phyloP scores from a whole-genome alignment of 1,140 invertebrate genomes.

The Macrosteles quadrilineatus region DNA sequence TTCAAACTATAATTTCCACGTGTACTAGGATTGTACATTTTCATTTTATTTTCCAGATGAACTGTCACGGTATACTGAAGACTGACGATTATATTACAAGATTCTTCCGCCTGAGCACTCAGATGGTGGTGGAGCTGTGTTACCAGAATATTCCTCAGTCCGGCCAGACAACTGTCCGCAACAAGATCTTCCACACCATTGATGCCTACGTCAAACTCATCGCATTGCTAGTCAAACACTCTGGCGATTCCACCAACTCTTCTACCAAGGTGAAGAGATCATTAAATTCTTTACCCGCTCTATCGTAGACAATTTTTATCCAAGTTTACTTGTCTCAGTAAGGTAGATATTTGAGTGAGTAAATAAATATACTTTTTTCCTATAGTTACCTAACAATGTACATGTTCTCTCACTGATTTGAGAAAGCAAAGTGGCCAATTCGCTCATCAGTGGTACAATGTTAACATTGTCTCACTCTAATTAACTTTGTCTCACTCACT shows the following conservation, averaged over 20 bases:
- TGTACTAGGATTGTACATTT: too few species aligned
- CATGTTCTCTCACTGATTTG: too few species aligned
- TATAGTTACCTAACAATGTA: too few species aligned
- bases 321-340: conserved; percentile 96
- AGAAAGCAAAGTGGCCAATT: too few species aligned
- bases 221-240: conserved; percentile 94
- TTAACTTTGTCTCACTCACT: too few species aligned
- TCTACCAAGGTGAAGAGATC: conserved; percentile 79
- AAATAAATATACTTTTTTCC: too few species aligned
- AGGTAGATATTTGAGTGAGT: too few species aligned
- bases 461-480: too few species aligned
- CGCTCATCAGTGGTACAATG: too few species aligned
- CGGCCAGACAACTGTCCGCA: conserved; percentile 57
- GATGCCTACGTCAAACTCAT: conserved; percentile 96
- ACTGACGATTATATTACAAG: conserved; percentile 96
- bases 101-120: conserved; percentile 96
- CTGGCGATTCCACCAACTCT: conserved; percentile 83
- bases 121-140: conserved; percentile 95
- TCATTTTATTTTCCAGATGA: conserved; percentile 70
- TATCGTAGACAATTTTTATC: too few species aligned
- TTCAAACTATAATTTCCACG: too few species aligned
- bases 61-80: conserved; percentile 93
- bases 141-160: conserved; percentile 74
- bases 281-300: too few species aligned
- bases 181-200: conserved; percentile 93